phyloP scores from a whole-genome alignment of 2,888 invertebrate species.

The Tubulanus polymorphus region DNA sequence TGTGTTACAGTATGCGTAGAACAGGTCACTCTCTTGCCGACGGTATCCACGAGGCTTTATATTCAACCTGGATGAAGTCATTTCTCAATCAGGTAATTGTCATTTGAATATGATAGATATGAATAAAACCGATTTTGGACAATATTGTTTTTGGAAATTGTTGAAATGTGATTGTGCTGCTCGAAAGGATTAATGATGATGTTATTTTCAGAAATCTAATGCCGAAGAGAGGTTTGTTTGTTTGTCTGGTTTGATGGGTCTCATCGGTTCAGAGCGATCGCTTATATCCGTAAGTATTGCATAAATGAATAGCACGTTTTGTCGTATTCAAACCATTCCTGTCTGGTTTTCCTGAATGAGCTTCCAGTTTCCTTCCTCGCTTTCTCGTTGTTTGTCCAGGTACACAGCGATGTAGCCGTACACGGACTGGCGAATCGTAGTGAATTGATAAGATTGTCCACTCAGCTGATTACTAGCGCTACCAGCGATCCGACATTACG shows the following conservation, averaged over 20 bases:
- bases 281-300: conserved; percentile 24
- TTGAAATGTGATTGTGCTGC: too few relatives aligned
- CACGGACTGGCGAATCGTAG: neutral
- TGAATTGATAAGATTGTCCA: conserved; percentile 24
- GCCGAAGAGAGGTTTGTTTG: conserved; percentile 27
- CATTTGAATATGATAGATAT: neutral
- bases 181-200: neutral
- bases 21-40: conserved; percentile 28
- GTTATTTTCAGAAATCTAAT: conserved; percentile 20
- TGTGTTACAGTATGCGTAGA: conserved; percentile 28
- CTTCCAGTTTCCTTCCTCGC: too few relatives aligned
- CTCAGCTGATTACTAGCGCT: conserved; percentile 21
- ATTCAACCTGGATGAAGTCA: conserved; percentile 24
- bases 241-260: conserved; percentile 31
- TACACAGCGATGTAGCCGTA: neutral
- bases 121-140: neutral
- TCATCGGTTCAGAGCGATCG: conserved; percentile 34
- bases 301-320: neutral
- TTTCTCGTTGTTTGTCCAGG: too few relatives aligned
- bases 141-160: neutral
- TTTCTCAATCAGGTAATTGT: conserved; percentile 16
- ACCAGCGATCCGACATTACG: conserved; percentile 33
- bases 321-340: neutral
- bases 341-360: too few relatives aligned
- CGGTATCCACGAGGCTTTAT: conserved; percentile 19